Base-by-base conservation (phyloP, 2,113 vertebrate genomes). In the Chauna torquata region DNA sequence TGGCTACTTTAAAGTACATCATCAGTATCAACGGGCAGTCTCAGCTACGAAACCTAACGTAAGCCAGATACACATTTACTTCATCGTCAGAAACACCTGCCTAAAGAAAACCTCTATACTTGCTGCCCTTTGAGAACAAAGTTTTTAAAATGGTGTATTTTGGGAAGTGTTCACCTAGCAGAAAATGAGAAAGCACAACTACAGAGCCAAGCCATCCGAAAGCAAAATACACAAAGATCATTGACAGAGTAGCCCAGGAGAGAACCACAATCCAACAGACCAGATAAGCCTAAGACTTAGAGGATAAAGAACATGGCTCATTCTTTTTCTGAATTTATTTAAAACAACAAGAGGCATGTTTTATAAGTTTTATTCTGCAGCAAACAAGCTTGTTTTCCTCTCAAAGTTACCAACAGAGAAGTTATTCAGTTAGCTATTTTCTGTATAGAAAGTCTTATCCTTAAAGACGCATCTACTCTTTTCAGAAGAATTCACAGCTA, bases 291-390 rank as follows among this genome's bases (percentile, higher is more conserved):
- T 6, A 40, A 64, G 18, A 12, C 30, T 22, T 55, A 66, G 25
- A 55, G 0, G 0, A 76, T 19, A 80, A 57, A 3, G 16, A 82
- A 82, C 20, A 38, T 13, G 18, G 14, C 19, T 82, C 24, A 12
- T 32, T 55, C 27, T 42, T 11, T 23, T 86, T 45, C 38, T 50
- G 19, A 82, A 30, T 10, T 85, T 50, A 16, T 24, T 84, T 66
- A n/a, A 64, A 12, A 9, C 74, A 45, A 4, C 42, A 50, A 45
- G 8, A 80, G 1, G 0, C 1, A 4, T 1, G 1, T 24, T 58
- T 24, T 52, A 49, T 80, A 8, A 52, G 42, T 47, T 65, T 57
- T 14, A 36, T 66, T 68, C 75, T 75, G 47, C 34, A 87, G 65
- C 50, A 82, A 5, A 36, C 61, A 64, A 64, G 38, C 7, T 40